Conservation (phyloP, 92 coral and sea anemone genomes). For the Actinostola sp. region DNA sequence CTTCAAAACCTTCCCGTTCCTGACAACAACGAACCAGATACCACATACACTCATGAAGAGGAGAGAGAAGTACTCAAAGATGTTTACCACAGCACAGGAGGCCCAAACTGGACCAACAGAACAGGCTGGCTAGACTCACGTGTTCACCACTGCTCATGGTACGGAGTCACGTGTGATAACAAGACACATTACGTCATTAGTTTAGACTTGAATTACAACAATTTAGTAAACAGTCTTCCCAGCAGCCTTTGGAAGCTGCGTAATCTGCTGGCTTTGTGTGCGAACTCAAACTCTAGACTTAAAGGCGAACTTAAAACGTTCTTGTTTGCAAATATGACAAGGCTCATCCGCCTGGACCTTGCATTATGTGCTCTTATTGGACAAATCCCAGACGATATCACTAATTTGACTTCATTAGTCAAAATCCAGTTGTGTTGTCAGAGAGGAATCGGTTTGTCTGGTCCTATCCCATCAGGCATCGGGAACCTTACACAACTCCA, state of each 20-base stretch:
- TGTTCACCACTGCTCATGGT: constrained; percentile 76
- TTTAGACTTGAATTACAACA: constrained; percentile 48
- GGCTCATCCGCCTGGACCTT: constrained; percentile 38
- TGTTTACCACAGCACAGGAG: constrained; percentile 64
- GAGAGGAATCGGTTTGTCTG: constrained; percentile 43
- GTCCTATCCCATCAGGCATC: constrained; percentile 66
- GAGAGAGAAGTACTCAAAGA: constrained; percentile 66
- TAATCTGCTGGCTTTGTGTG: constrained; percentile 69
- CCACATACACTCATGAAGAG: constrained; percentile 59
- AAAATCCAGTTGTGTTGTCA: constrained; percentile 75
- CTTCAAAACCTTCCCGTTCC: constrained; percentile 22
- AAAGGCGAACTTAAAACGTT: constrained; percentile 46
- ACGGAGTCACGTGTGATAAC: constrained; percentile 69
- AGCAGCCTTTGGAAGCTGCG: constrained; percentile 80
- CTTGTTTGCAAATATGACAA: constrained; percentile 70
- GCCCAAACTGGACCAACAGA: constrained; percentile 50
- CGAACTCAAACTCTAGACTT: constrained; percentile 27
- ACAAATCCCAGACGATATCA: constrained; percentile 43
- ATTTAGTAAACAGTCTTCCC: constrained; percentile 57
- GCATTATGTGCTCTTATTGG: constrained; percentile 59
- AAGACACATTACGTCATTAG: constrained; percentile 57
- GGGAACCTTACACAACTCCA: constrained; percentile 75
- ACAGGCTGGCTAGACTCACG: constrained; percentile 48
- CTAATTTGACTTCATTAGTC: constrained; percentile 21
- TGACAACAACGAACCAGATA: constrained; percentile 24